Conservation (phyloP, 2,888 invertebrate genomes). For the Ormyrus labotus region DNA sequence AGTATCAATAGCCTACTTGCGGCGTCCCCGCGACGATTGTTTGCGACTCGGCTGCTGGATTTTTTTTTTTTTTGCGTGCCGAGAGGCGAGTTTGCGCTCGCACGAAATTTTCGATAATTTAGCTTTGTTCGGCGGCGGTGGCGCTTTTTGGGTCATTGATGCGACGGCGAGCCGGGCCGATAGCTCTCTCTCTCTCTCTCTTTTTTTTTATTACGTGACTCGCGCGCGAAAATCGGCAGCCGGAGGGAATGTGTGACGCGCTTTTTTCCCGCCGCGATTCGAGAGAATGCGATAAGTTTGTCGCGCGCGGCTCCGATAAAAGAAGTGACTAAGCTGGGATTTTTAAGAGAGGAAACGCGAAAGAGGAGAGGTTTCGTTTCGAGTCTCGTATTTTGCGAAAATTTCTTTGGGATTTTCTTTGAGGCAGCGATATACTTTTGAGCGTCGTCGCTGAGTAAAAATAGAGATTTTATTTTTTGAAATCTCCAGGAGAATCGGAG, state of each 20-base stretch:
- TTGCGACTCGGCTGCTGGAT: neutral
- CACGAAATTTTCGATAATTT: conserved; percentile 50
- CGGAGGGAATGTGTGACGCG: neutral
- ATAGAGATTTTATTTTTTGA: neutral
- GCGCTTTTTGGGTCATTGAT: conserved; percentile 54
- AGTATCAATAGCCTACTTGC: conserved; percentile 49
- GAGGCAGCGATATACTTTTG: no score
- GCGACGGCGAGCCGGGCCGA: conserved; percentile 33
- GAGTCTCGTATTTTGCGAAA: no score
- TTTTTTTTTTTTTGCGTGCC: neutral
- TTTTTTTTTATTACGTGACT: conserved; percentile 46
- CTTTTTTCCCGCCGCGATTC: neutral
- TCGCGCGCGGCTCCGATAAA: neutral
- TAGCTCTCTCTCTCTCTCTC: neutral
- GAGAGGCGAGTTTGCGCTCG: neutral
- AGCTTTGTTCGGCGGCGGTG: conserved; percentile 13
- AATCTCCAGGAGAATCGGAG: neutral
- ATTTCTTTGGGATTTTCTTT: no score
- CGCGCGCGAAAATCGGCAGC: conserved; percentile 27
- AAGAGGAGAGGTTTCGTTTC: no score
- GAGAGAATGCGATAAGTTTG: neutral
- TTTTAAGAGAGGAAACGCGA: no score
- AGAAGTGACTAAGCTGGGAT: no score
- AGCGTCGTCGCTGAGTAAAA: neutral
- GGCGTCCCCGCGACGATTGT: neutral